phyloP scores from a whole-genome alignment of 2,888 invertebrate genomes.

The Unio pictorum region DNA sequence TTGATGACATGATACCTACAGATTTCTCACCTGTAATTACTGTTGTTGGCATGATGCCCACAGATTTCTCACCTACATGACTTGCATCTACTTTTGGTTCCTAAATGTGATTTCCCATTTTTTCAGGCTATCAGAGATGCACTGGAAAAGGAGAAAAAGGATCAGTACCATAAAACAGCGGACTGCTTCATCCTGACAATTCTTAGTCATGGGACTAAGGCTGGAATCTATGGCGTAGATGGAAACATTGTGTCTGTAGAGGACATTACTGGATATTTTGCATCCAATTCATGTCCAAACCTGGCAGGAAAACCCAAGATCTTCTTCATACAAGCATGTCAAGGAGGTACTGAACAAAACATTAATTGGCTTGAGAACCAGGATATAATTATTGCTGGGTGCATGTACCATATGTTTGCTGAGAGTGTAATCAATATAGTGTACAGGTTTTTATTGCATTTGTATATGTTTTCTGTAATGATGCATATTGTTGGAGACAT shows the following conservation, averaged over 20 bases:
- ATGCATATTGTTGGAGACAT: too few relatives aligned
- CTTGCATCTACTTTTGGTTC: too few relatives aligned
- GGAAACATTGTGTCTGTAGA: conserved; percentile 27
- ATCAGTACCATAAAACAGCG: conserved; percentile 22
- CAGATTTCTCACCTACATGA: too few relatives aligned
- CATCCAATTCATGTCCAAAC: conserved; percentile 32
- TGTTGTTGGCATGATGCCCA: too few relatives aligned
- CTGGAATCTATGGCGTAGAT: conserved; percentile 40
- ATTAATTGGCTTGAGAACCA: background rate
- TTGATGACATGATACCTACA: too few relatives aligned
- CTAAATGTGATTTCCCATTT: too few relatives aligned
- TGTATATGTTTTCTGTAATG: too few relatives aligned
- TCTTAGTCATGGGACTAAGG: conserved; percentile 37
- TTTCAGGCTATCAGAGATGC: conserved; percentile 27
- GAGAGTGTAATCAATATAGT: too few relatives aligned
- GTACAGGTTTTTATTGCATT: too few relatives aligned
- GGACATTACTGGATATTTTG: conserved; percentile 30
- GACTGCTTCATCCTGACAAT: conserved; percentile 44
- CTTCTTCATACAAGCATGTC: conserved; percentile 52
- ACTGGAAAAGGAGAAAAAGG: conserved; percentile 18
- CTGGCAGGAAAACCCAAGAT: conserved; percentile 49
- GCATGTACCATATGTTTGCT: too few relatives aligned
- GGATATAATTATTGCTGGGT: too few relatives aligned
- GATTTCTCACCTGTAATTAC: too few relatives aligned
- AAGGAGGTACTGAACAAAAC: conserved; percentile 37